Evolutionary conservation across 2,888 invertebrate genomes (phyloP), one percentile per base, ranked within the genome.

Genomic region (Amiota minor): DNA sequence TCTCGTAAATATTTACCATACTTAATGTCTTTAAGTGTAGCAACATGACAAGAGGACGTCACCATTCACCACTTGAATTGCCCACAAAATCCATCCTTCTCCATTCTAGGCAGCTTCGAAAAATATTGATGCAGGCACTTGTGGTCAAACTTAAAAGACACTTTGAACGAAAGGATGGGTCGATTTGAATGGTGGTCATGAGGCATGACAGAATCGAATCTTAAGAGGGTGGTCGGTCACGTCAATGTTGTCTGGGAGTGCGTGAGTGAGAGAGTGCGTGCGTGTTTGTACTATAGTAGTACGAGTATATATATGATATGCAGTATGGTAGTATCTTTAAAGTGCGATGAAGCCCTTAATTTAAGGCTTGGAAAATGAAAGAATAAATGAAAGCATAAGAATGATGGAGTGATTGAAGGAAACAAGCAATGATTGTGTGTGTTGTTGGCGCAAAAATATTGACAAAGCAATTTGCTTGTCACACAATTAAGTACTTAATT

Each of bases 401-500:
- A 62, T 45, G 20, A 55, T 1, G 14, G 9, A 11, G 53, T 49
- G 64, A 50, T 12, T 67, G 71, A 45, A 59, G 62, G 59, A 72
- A 71, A 67, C 62, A 35, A 9, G 35, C 23, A 46, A 49, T 35
- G 23, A 8, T 59, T 46, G 46, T 67, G 76, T 70, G 75, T 76
- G 76, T 82, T 83, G 85, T 84, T 85, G 83, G 78, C 80, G 77
- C 77, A 83, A 82, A 83, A 84, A 83, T 83, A 83, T 83, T 83
- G 83, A 83, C 83, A 83, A 83, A 83, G 85, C 83, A 83, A 83
- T 83, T 83, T 83, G 83, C 85, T 80, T 83, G 83, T 83, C 83
- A 83, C 85, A 83, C 83, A 83, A 83, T 83, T 83, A 83, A 83
- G 85, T 81, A 81, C 83, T 83, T 83, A 83, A 83, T 83, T 83